Conservation (phyloP, 1,140 invertebrate genomes). For the Nasonia giraulti region DNA sequence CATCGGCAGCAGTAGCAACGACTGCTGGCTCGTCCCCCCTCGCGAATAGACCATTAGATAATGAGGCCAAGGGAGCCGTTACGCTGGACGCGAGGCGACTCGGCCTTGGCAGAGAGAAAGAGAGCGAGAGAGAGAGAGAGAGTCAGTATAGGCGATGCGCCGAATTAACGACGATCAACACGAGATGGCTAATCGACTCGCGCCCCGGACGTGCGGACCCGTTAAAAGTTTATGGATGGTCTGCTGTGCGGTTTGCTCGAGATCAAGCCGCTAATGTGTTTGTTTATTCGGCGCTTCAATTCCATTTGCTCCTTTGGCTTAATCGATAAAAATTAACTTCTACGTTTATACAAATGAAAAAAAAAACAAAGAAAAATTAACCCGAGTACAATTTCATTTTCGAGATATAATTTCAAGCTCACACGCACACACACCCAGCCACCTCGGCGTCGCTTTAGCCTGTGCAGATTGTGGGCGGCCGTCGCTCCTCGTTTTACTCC, state of each 20-base stretch:
- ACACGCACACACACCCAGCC: too few relatives aligned
- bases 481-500: too few relatives aligned
- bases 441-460: too few relatives aligned
- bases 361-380: too few relatives aligned
- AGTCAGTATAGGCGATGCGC: neutral
- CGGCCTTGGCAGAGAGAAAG: neutral
- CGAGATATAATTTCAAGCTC: too few relatives aligned
- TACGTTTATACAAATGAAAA: too few relatives aligned
- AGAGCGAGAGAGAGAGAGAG: neutral
- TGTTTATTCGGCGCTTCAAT: neutral
- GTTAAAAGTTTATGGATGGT: constrained; percentile 37
- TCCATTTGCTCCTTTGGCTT: too few relatives aligned
- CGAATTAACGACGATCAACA: constrained; percentile 35
- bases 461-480: neutral
- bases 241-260: too few relatives aligned
- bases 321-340: too few relatives aligned
- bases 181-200: constrained; percentile 32
- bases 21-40: neutral
- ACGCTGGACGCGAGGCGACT: neutral
- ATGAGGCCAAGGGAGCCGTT: constrained; percentile 5
- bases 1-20: neutral
- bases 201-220: neutral
- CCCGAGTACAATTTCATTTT: too few relatives aligned
- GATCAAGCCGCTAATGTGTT: neutral
- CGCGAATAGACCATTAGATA: constrained; percentile 35